phyloP scores from a whole-genome alignment of 2,113 vertebrate species.

The Paradoxurus hermaphroditus region DNA sequence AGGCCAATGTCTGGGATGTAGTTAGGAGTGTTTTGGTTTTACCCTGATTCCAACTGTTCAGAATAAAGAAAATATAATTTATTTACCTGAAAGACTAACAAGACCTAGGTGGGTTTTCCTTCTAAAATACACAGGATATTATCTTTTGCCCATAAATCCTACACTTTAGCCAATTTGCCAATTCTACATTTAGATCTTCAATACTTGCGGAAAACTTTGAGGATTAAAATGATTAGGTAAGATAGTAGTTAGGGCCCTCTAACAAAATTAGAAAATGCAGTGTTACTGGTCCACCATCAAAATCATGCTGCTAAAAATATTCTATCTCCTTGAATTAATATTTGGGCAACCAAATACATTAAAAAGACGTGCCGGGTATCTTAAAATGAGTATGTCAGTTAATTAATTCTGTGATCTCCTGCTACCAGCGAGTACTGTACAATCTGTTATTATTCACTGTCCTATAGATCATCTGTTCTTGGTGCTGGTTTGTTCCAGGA shows the following conservation, averaged over 20 bases:
- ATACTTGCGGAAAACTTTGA: not conserved
- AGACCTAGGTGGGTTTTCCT: conserved; percentile 15
- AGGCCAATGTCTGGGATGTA: not conserved
- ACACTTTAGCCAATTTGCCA: not conserved
- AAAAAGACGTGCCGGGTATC: conserved; percentile 72
- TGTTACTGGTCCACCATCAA: conserved; percentile 55
- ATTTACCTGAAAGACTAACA: conserved; percentile 16
- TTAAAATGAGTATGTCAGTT: conserved; percentile 80
- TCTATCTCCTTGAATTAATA: conserved; percentile 64
- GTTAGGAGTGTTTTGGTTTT: conserved; percentile 40
- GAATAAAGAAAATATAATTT: conserved; percentile 51
- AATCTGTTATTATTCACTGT: conserved; percentile 85
- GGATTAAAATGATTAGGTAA: not conserved
- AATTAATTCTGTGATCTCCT: conserved; percentile 83
- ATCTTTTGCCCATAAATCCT: not conserved
- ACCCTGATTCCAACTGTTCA: not conserved
- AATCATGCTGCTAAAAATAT: conserved; percentile 37
- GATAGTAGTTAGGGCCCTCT: not conserved
- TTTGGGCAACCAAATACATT: conserved; percentile 50
- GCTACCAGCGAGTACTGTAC: conserved; percentile 82
- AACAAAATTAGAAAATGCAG: not conserved
- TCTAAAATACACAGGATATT: conserved; percentile 15
- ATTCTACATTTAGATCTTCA: not conserved
- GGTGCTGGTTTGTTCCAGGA: conserved; percentile 81
- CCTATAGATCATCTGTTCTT: conserved; percentile 87